These are phyloP conservation scores for Choloepus hoffmanni DNA, from an alignment of 2,113 vertebrate genomes.

Conservation along the genomic window DNA sequence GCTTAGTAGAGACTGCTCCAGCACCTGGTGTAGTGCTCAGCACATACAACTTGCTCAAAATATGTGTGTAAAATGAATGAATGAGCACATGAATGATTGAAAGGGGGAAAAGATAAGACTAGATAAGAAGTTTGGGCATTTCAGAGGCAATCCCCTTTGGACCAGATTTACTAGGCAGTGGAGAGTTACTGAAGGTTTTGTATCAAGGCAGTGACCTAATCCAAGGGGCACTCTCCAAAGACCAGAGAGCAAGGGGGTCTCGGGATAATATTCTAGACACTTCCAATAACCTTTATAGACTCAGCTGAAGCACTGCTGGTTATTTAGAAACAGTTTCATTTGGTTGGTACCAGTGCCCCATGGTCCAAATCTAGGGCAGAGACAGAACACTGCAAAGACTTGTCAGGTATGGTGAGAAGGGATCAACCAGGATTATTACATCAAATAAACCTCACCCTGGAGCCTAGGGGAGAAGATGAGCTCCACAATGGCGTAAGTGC, in stretches of 20 bases:
- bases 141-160: not conserved
- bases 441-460: constrained; percentile 75
- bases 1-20: too few species aligned
- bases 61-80: not conserved
- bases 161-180: not conserved
- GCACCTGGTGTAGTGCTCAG: accelerated
- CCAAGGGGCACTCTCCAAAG: not conserved
- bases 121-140: not conserved
- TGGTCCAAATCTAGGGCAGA: constrained; percentile 19
- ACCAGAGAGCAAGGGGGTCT: not conserved
- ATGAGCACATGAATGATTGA: not conserved
- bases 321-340: constrained; percentile 35
- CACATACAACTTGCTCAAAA: accelerated
- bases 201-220: accelerated
- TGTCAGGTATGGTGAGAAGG: constrained; percentile 71
- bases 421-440: constrained; percentile 82
- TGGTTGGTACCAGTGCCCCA: constrained; percentile 26
- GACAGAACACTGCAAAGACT: constrained; percentile 67
- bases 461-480: constrained; percentile 82
- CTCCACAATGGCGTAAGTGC: constrained; percentile 71
- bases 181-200: not conserved
- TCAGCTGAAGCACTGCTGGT: not conserved
- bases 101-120: not conserved
- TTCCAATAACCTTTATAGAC: not conserved
- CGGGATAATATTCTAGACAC: accelerated